A percentile compares a stretch with the other conserved stretches of the same genome.
phyloP scores from a whole-genome alignment of 2,888 invertebrate species.

The Mechanitis messenoides region DNA sequence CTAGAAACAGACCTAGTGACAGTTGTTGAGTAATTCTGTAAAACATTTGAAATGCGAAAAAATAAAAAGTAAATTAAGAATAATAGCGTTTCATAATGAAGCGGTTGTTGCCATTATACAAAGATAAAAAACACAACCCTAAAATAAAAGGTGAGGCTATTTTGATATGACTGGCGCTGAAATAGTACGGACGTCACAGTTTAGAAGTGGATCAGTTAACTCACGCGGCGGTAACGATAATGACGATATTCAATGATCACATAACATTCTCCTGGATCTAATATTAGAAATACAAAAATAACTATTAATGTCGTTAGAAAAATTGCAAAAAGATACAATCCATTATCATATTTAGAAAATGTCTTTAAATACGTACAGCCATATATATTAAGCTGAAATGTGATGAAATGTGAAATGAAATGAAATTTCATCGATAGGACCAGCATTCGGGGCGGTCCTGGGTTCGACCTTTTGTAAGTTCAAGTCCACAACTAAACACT shows the following conservation, averaged over 20 bases:
- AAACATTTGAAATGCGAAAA: conserved; percentile 34
- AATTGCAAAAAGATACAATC: too few species aligned
- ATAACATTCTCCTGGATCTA: conserved; percentile 36
- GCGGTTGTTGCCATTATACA: conserved; percentile 12
- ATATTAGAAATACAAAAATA: conserved; percentile 32
- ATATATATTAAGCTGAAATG: too few species aligned
- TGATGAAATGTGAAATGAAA: too few species aligned
- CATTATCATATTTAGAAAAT: too few species aligned
- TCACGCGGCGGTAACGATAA: conserved; percentile 30
- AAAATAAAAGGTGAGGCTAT: conserved; percentile 67
- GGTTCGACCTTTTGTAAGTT: too few species aligned
- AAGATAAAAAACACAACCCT: conserved; percentile 51
- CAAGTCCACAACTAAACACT: too few species aligned
- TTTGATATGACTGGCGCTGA: conserved; percentile 57
- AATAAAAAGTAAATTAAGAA: conserved; percentile 2
- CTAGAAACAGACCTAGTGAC: conserved; percentile 17
- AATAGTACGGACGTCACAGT: conserved; percentile 63
- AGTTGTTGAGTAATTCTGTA: conserved; percentile 33
- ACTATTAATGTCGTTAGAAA: too few species aligned
- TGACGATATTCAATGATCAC: conserved; percentile 32
- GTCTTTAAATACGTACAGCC: too few species aligned
- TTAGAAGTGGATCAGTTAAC: conserved; percentile 51
- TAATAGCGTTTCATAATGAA: conserved; percentile 12
- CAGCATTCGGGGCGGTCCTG: too few species aligned
- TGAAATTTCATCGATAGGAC: too few species aligned